Evolutionary conservation across 2,888 invertebrate species (phyloP).

Genomic region (Cryptops parisi): DNA sequence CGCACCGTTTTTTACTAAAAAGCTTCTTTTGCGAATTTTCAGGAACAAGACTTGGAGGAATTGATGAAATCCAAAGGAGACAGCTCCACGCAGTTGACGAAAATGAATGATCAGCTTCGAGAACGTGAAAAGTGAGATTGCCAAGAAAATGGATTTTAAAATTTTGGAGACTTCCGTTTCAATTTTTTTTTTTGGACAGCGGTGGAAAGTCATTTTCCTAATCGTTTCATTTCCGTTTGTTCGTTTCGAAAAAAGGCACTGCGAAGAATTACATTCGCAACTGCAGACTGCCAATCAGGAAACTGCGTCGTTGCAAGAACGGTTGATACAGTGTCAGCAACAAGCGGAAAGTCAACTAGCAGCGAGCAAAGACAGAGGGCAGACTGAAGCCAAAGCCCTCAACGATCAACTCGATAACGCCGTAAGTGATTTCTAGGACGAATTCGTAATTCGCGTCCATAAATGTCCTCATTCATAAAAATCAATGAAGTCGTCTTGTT

Average conservation of each 20-base stretch:
- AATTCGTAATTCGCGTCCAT: background rate
- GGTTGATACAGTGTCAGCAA: slow-evolving; percentile 10
- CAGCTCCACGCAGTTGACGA: slow-evolving; percentile 13
- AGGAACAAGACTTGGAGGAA: slow-evolving; percentile 15
- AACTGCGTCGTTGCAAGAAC: slow-evolving; percentile 7
- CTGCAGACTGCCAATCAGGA: slow-evolving; percentile 14
- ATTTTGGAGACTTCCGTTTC: too few relatives aligned
- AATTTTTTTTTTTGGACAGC: too few relatives aligned
- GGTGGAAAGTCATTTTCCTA: too few relatives aligned
- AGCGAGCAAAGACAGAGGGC: slow-evolving; percentile 5
- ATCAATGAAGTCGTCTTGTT: too few relatives aligned
- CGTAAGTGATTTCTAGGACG: slow-evolving; percentile 26
- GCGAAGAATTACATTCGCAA: slow-evolving; percentile 12
- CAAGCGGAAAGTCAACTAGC: slow-evolving; percentile 15
- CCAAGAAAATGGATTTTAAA: too few relatives aligned
- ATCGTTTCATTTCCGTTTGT: too few relatives aligned
- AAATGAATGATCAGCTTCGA: slow-evolving; percentile 15
- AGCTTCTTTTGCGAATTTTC: too few relatives aligned
- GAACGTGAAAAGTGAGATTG: slow-evolving; percentile 10
- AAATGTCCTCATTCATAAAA: too few relatives aligned
- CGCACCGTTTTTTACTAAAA: too few relatives aligned
- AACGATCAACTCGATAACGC: slow-evolving; percentile 8
- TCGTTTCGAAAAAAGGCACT: too few relatives aligned
- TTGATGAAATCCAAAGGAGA: slow-evolving; percentile 13
- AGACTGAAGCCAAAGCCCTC: slow-evolving; percentile 15